Conservation (phyloP, 2,113 vertebrate species). For the Ictalurus punctatus region DNA sequence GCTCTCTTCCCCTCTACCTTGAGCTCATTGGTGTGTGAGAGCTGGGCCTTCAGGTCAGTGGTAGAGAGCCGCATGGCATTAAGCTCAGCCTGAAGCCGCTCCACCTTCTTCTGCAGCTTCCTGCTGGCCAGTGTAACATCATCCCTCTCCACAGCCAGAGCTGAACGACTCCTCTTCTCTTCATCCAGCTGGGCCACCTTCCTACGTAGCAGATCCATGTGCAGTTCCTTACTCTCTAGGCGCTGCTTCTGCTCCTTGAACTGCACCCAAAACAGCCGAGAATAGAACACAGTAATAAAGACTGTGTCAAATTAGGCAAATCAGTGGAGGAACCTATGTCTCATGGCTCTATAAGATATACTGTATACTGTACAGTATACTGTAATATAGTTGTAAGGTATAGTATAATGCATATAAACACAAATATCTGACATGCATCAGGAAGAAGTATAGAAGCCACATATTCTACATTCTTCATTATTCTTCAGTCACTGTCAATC, state of each 20-base stretch:
- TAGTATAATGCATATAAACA: not conserved
- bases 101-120: conserved; percentile 81
- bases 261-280: conserved; percentile 59
- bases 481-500: not conserved
- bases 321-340: not conserved
- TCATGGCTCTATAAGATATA: not conserved
- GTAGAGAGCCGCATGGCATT: conserved; percentile 67
- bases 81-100: conserved; percentile 82
- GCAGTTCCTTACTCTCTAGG: conserved; percentile 83
- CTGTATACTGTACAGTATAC: not conserved
- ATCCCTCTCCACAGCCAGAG: conserved; percentile 74
- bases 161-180: conserved; percentile 73
- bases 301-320: not conserved
- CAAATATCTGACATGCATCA: not conserved
- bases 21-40: conserved; percentile 82
- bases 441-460: not conserved
- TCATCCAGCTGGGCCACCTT: conserved; percentile 85
- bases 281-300: not conserved
- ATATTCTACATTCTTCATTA: not conserved
- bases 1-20: conserved; percentile 77
- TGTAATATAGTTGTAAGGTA: not conserved
- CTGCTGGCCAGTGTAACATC: conserved; percentile 70
- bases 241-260: conserved; percentile 84
- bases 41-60: conserved; percentile 81
- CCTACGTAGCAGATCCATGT: conserved; percentile 81